Evolutionary conservation across 2,113 vertebrate species (phyloP), one percentile per base, ranked within the genome.

Genomic region (Rutilus rutilus): DNA sequence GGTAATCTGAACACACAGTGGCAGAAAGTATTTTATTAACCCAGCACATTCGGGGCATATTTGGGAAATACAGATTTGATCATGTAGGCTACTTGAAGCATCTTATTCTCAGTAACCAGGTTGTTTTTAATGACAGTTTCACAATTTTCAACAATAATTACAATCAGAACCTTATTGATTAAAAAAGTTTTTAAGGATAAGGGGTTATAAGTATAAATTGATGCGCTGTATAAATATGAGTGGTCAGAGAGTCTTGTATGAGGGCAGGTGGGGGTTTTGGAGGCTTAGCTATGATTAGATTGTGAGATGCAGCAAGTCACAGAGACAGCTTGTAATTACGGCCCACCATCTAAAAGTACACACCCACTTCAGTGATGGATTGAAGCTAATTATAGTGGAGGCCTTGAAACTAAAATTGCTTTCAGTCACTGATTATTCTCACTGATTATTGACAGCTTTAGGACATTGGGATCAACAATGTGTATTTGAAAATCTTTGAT

Each of bases 301-400:
- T 2, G 52, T 30, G 15, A 47, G 71, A 73, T 83, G 30, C 75
- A 60, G 25, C 77, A 82, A 85, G 76, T 86, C 69, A 82, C 60
- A 3, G 60, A 82, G 77, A 84, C 85, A 54, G 82, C 69, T 82
- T 67, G 39, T 89, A 89, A 89, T 89, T 86, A 89, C 52, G 76
- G 60, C 83, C 54, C 33, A 25, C 82, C 30, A 54, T 60, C 15
- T 54, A 42, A 64, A 39, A 69, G 82, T 65, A 67, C 45, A 65
- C 83, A 62, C 15, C 27, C 60, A 47, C 33, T 80, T 77, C 64
- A 69, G 50, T 86, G 82, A 86, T 82, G 60, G 85, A 89, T 82
- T 86, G 76, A 85, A 79, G 62, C 59, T 86, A 85, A 89, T 89
- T 89, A 85, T 76, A 85, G 88, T 71, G 85, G 17, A 78, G 25